phyloP scores from a whole-genome alignment of 2,113 vertebrate species.

The Mobula hypostoma region DNA sequence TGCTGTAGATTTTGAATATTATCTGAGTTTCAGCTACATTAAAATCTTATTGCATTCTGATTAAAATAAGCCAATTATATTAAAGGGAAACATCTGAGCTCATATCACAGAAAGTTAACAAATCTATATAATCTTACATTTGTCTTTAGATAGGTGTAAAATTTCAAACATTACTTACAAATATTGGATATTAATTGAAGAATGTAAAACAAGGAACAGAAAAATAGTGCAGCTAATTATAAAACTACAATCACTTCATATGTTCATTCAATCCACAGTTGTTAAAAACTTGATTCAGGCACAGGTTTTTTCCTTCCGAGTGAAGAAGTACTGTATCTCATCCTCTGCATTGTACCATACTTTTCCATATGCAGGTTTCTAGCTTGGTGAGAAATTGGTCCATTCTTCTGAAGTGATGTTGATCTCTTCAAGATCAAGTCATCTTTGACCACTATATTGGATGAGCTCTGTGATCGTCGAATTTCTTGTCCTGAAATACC shows the following conservation, averaged over 20 bases:
- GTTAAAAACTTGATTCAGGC: constrained; percentile 76
- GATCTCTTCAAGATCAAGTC: constrained; percentile 52
- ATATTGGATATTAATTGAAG: constrained; percentile 31
- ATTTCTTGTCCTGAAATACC: constrained; percentile 49
- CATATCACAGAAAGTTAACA: constrained; percentile 25
- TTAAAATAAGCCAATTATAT: constrained; percentile 23
- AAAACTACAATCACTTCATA: constrained; percentile 31
- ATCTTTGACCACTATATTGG: constrained; percentile 62
- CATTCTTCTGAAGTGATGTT: constrained; percentile 59
- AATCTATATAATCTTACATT: constrained; percentile 33
- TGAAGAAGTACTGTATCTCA: constrained; percentile 61
- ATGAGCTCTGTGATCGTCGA: constrained; percentile 70
- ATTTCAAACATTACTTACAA: constrained; percentile 33
- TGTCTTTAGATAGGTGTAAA: constrained; percentile 33
- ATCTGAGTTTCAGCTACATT: not conserved
- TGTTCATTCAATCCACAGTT: not conserved
- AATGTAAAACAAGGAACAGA: constrained; percentile 32
- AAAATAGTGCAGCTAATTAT: constrained; percentile 35
- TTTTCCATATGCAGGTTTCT: constrained; percentile 39
- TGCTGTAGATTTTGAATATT: not conserved
- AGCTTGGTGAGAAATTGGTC: constrained; percentile 48
- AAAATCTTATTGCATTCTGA: constrained; percentile 26
- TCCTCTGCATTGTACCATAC: constrained; percentile 57
- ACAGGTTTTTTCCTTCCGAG: constrained; percentile 57
- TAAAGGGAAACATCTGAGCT: not conserved